Evolutionary conservation across 2,888 invertebrate genomes (phyloP).

Genomic region (Brachypterus glaber): DNA sequence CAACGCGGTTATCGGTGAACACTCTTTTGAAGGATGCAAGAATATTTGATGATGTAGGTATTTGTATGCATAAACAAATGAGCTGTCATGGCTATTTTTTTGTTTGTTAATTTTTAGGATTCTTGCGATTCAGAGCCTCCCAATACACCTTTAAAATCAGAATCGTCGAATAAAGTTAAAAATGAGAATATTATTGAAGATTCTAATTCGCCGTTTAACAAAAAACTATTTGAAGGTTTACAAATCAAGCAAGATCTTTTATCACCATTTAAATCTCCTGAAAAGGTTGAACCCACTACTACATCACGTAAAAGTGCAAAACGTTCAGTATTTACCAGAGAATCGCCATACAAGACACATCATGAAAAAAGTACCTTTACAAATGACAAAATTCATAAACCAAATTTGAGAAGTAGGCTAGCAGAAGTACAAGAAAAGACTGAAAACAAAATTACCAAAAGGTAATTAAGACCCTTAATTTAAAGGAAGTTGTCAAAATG

Average conservation of each 20-base stretch:
- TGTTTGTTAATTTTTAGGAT: too few species aligned
- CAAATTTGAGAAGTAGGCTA: too few species aligned
- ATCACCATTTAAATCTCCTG: conserved; percentile 11
- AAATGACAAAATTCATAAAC: too few species aligned
- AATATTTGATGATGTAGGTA: conserved; percentile 33
- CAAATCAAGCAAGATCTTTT: conserved; percentile 17
- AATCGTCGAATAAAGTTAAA: conserved; percentile 10
- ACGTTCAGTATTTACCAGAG: conserved; percentile 17
- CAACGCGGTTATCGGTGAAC: conserved; percentile 26
- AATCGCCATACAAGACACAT: conserved; percentile 17
- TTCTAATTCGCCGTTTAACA: conserved; percentile 26
- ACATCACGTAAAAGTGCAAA: conserved; percentile 21
- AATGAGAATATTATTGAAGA: conserved; percentile 19
- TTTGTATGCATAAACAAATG: conserved; percentile 2
- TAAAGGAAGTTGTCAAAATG: background rate
- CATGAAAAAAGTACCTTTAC: too few species aligned
- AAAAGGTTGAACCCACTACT: conserved; percentile 19
- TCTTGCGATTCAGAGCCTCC: too few species aligned
- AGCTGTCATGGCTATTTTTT: too few species aligned
- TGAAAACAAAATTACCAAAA: background rate
- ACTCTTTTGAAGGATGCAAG: conserved; percentile 30
- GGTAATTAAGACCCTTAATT: background rate
- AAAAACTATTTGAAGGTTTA: conserved; percentile 23
- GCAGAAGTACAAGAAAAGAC: too few species aligned
- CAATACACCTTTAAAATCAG: too few species aligned